phyloP scores from a whole-genome alignment of 2,797 vertebrate genomes.

The Sebastes itinus region DNA sequence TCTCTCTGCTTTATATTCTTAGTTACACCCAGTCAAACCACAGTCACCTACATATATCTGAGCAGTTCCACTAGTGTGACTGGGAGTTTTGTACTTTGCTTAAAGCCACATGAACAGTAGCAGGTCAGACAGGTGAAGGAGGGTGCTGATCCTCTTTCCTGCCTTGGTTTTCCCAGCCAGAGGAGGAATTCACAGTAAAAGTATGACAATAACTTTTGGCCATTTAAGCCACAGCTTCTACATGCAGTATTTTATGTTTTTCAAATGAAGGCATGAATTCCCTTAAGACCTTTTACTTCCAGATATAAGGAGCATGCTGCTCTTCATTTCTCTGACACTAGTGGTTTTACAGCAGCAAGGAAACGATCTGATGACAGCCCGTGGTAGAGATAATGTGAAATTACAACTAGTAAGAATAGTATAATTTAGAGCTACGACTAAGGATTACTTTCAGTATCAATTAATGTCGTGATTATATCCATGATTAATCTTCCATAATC shows the following conservation, averaged over 20 bases:
- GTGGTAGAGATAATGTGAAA: not conserved
- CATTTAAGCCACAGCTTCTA: not conserved
- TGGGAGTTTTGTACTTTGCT: not conserved
- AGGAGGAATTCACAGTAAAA: not conserved
- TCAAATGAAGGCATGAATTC: slow-evolving; percentile 2
- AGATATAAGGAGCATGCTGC: not conserved
- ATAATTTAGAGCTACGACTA: too few species aligned
- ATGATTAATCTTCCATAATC: too few species aligned
- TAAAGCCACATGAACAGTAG: not conserved
- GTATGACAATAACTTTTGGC: not conserved
- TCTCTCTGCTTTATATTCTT: not conserved
- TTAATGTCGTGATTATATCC: not conserved
- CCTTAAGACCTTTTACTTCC: slow-evolving; percentile 7
- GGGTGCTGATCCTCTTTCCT: not conserved
- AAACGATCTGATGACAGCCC: not conserved
- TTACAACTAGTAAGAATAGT: too few species aligned
- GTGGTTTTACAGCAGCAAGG: not conserved
- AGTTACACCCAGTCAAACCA: slow-evolving; percentile 22
- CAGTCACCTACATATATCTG: not conserved
- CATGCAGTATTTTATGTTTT: not conserved
- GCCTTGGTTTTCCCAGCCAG: not conserved
- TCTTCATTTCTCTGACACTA: not conserved
- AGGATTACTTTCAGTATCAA: not conserved
- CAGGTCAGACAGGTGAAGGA: not conserved
- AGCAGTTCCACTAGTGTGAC: not conserved